Evolutionary conservation across 2,888 invertebrate species (phyloP).

Genomic region (Eristalis tenax): DNA sequence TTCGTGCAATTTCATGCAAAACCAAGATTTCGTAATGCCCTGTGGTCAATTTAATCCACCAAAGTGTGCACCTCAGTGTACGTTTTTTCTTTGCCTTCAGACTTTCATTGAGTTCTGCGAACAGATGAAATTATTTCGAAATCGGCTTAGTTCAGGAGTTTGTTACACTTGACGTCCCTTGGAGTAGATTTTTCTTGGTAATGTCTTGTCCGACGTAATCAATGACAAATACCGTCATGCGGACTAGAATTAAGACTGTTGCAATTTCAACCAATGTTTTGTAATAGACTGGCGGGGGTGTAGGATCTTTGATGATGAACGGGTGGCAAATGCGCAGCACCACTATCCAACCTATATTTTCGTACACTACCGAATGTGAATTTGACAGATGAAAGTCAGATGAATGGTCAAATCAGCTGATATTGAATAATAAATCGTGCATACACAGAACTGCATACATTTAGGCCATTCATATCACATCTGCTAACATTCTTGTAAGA

Average conservation of each 20-base stretch:
- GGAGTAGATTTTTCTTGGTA: not conserved
- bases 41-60: slow-evolving; percentile 48
- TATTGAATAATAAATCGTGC: no score
- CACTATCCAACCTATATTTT: no score
- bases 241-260: not conserved
- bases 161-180: not conserved
- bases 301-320: no score
- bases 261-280: not conserved
- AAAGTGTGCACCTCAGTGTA: slow-evolving; percentile 26
- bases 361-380: no score
- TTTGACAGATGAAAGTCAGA: no score
- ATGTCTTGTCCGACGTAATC: not conserved
- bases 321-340: no score
- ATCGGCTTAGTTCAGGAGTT: not conserved
- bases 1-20: slow-evolving; percentile 31
- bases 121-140: not conserved
- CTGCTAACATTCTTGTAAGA: no score
- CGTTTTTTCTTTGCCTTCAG: not conserved
- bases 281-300: not conserved
- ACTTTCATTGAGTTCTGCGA: not conserved
- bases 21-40: slow-evolving; percentile 30
- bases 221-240: not conserved
- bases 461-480: no score
- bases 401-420: no score
- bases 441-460: no score